These are phyloP conservation scores for Tiphia femorata DNA, from an alignment of 2,888 invertebrate genomes.

Conservation along the genomic window DNA sequence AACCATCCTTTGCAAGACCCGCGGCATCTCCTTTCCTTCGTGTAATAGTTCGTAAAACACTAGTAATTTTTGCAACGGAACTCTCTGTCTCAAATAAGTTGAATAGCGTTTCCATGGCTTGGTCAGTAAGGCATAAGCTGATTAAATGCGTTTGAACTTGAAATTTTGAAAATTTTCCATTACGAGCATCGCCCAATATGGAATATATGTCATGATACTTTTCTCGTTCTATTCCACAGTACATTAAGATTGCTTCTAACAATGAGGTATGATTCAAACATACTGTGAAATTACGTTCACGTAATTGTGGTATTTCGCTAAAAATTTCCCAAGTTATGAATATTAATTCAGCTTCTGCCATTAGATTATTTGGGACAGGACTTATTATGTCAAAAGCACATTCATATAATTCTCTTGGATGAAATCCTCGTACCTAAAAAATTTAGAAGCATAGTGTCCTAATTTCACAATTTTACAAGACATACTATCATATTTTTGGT, in stretches of 20 bases:
- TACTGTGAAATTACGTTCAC: constrained; percentile 77
- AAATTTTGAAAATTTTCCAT: constrained; percentile 76
- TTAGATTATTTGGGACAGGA: constrained; percentile 77
- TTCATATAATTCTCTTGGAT: constrained; percentile 90
- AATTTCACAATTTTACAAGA: neutral
- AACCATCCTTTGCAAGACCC: constrained; percentile 77
- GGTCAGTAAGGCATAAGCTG: constrained; percentile 78
- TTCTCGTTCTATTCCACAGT: constrained; percentile 83
- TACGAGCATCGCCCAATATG: constrained; percentile 71
- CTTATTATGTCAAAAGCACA: constrained; percentile 95
- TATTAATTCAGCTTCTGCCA: constrained; percentile 89
- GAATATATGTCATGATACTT: constrained; percentile 73
- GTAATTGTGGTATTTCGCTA: constrained; percentile 76
- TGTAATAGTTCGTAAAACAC: constrained; percentile 76
- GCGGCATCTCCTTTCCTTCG: constrained; percentile 79
- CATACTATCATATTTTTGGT: neutral
- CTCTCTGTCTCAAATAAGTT: constrained; percentile 79
- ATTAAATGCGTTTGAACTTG: constrained; percentile 80
- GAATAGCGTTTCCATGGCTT: constrained; percentile 75
- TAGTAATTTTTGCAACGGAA: constrained; percentile 73
- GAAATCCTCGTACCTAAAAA: constrained; percentile 76
- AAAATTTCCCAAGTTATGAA: constrained; percentile 83
- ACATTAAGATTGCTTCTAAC: constrained; percentile 80
- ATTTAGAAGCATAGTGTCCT: neutral
- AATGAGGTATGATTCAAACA: constrained; percentile 85